These are phyloP conservation scores for Metopia argyrocephala DNA, from an alignment of 2,888 invertebrate genomes.

Conservation along the genomic window DNA sequence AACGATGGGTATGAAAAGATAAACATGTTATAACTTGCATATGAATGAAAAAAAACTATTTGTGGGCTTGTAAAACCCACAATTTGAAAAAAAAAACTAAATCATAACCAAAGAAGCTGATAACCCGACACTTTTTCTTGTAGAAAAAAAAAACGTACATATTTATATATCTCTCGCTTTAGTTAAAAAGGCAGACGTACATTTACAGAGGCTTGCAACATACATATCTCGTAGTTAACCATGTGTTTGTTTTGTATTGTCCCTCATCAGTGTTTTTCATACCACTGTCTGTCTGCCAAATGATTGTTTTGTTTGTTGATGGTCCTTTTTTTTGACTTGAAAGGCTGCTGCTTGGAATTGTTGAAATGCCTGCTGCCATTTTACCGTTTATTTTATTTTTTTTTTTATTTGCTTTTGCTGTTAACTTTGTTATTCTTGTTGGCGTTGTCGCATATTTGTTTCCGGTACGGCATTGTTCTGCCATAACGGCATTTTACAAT, in stretches of 20 bases:
- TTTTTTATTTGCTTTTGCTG: conserved; percentile 21
- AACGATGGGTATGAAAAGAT: neutral
- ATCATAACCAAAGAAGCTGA: conserved; percentile 28
- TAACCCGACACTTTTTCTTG: too few species aligned
- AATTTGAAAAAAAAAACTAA: neutral
- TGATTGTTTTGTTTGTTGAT: conserved; percentile 21
- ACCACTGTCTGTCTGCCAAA: conserved; percentile 10
- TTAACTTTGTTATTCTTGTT: conserved; percentile 49
- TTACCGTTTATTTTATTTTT: conserved; percentile 29
- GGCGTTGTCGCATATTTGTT: conserved; percentile 66
- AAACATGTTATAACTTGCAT: too few species aligned
- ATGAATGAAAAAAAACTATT: neutral
- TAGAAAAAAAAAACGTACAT: too few species aligned
- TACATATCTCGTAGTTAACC: neutral
- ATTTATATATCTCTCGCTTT: conserved; percentile 43
- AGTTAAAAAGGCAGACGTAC: neutral
- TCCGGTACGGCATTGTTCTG: conserved; percentile 67
- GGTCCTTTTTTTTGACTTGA: conserved; percentile 22
- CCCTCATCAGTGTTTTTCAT: neutral
- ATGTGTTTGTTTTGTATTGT: neutral
- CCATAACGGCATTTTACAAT: conserved; percentile 70
- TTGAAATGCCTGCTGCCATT: conserved; percentile 52
- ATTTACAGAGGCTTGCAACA: neutral
- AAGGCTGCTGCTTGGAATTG: conserved; percentile 31
- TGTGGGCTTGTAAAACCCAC: neutral